Base-by-base conservation (phyloP, 2,797 vertebrate species). In the Eurystomus glaucurus region DNA sequence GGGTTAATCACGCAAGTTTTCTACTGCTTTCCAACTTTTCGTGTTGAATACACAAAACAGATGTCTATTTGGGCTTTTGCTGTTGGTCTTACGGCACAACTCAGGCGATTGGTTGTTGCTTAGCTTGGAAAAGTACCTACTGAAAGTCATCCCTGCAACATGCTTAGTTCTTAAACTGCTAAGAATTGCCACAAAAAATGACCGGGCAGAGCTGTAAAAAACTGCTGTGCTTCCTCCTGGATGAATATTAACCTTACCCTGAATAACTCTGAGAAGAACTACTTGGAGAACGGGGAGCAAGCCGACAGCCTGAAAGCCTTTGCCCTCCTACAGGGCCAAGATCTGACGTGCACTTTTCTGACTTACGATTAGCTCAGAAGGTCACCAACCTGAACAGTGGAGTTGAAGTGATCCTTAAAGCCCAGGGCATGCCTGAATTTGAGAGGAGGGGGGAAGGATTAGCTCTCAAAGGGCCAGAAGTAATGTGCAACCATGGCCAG, bases 341-440 rank as follows among this genome's bases (percentile, higher is more conserved):
- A 65, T 18, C 21, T 71, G 83, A 82, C 22, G 18, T 4, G n/a
- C 10, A 3, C 16, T 82, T 46, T 80, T 64, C 39, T 58, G 48
- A 62, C 61, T 94, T 68, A 11, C 51, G 33, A 62, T 78, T 72
- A 79, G 70, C 65, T 64, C 58, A 86, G 54, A 18, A 45, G 88
- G 41, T 92, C 48, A 76, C 55, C 58, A 62, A 87, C 25, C 28
- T 37, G 68, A 83, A 83, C 31, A 41, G 20, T 20, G 33, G 90
- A 93, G 61, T 29, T 41, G 46, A 93, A 96, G 82, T 33, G 64
- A 90, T 83, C 23, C 43, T 19, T 69, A 78, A 72, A 81, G 93
- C 95, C 95, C 57, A 41, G 50, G 85, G 93, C 82, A 43, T 1
- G 1, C 86, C 46, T 78, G 70, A 90, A 71, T 39, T 37, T 45